Evolutionary conservation across 2,888 invertebrate genomes (phyloP).

Genomic region (Epinotia demarniana): DNA sequence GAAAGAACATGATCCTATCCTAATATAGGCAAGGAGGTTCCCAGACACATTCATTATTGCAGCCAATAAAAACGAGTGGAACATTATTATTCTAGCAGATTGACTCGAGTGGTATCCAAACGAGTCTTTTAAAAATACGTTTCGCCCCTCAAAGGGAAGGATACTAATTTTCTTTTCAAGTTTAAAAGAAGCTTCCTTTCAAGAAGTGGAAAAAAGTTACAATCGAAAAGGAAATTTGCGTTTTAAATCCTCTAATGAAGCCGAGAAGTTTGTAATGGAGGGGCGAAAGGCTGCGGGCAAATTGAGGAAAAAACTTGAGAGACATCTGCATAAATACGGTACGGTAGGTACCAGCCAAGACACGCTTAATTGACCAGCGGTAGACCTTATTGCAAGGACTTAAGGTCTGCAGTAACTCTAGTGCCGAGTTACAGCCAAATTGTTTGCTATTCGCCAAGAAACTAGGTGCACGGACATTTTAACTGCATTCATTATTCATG

Average conservation of each 20-base stretch:
- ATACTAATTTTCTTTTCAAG: conserved; percentile 82
- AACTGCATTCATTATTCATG: too few relatives aligned
- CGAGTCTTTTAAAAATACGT: conserved; percentile 78
- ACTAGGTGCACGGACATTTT: too few relatives aligned
- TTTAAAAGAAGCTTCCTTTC: conserved; percentile 83
- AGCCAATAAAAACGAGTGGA: conserved; percentile 54
- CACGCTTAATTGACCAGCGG: conserved; percentile 1
- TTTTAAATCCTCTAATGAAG: conserved; percentile 85
- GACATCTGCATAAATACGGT: conserved; percentile 47
- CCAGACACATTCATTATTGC: conserved; percentile 45
- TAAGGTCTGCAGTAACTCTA: neutral
- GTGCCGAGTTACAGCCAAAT: neutral
- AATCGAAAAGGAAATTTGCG: conserved; percentile 85
- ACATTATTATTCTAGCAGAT: conserved; percentile 79
- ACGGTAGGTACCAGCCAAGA: conserved; percentile 38
- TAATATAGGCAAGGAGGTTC: neutral
- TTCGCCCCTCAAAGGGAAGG: conserved; percentile 79
- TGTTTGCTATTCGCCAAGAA: too few relatives aligned
- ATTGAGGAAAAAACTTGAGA: conserved; percentile 76
- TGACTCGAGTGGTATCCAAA: conserved; percentile 70
- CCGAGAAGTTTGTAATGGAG: conserved; percentile 84
- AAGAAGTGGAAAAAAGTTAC: conserved; percentile 84
- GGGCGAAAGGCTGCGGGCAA: conserved; percentile 80
- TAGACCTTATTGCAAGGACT: conserved; percentile 4
- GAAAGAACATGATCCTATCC: neutral